A percentile compares a stretch with the other conserved stretches of the same genome.
Conservation (phyloP, 2,113 vertebrate species). For the Dicrurus megarhynchus region DNA sequence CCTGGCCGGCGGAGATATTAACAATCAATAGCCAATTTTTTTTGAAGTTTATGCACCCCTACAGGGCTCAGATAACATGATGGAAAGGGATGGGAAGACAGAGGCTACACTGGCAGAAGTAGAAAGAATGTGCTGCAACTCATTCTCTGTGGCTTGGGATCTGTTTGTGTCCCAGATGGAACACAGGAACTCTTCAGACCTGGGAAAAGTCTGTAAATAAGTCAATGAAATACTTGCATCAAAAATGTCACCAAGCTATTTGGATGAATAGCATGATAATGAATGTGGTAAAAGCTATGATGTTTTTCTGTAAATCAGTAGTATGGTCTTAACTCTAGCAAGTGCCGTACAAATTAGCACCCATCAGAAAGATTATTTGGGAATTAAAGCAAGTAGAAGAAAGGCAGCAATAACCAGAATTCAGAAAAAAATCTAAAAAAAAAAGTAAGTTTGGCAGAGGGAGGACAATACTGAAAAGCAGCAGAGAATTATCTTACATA, state of each 20-base stretch:
- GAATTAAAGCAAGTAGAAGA: not conserved
- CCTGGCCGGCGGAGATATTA: no score
- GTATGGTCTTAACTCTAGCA: not conserved
- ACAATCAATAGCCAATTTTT: not conserved
- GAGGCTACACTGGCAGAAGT: not conserved
- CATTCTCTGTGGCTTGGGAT: not conserved
- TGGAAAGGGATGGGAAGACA: not conserved
- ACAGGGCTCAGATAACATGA: not conserved
- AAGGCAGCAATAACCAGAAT: not conserved
- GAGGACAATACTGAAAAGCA: not conserved
- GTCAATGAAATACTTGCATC: not conserved
- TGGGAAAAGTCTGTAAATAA: not conserved
- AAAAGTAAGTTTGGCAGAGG: not conserved
- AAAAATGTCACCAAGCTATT: not conserved
- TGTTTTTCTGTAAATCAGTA: not conserved
- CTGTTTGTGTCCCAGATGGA: not conserved
- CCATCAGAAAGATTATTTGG: not conserved
- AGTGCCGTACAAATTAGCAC: not conserved
- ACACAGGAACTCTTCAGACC: not conserved
- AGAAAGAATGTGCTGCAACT: not conserved
- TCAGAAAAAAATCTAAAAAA: not conserved
- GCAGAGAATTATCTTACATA: not conserved
- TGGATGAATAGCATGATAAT: not conserved
- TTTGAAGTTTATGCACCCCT: not conserved
- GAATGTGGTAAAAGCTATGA: not conserved